phyloP scores from a whole-genome alignment of 2,888 invertebrate species.

The Scaptomyza reducta region DNA sequence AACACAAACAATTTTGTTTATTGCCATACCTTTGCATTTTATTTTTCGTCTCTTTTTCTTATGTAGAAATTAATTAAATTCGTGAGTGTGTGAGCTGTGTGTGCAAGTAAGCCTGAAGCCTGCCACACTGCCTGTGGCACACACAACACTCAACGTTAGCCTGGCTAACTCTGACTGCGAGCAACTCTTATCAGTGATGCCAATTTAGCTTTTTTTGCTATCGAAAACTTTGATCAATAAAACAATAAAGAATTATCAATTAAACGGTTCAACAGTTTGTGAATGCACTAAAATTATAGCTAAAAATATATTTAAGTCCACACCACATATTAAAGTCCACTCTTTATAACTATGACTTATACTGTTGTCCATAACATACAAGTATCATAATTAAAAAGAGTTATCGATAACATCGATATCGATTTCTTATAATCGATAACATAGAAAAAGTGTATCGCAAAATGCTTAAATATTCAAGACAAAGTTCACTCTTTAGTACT shows the following conservation, averaged over 20 bases:
- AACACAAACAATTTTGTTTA: constrained; percentile 50
- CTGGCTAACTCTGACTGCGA: not conserved
- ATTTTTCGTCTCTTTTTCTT: constrained; percentile 13
- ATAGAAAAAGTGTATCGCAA: no score
- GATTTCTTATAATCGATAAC: no score
- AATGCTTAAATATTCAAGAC: no score
- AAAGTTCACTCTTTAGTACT: no score
- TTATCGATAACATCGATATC: not conserved
- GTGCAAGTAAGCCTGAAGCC: constrained; percentile 63
- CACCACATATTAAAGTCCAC: no score
- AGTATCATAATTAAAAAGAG: not conserved
- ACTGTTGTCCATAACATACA: not conserved
- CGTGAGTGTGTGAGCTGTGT: constrained; percentile 46
- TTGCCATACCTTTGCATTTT: constrained; percentile 27
- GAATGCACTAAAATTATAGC: no score
- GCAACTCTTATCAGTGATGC: not conserved
- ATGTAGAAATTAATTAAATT: constrained; percentile 72
- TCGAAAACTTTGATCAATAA: no score
- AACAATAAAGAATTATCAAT: no score
- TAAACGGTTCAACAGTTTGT: no score
- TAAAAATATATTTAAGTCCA: no score
- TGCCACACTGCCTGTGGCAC: constrained; percentile 55
- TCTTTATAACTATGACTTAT: no score
- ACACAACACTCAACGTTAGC: constrained; percentile 22
- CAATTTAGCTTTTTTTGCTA: not conserved